Conservation (phyloP, 2,113 vertebrate genomes). For the Nettapus auritus region DNA sequence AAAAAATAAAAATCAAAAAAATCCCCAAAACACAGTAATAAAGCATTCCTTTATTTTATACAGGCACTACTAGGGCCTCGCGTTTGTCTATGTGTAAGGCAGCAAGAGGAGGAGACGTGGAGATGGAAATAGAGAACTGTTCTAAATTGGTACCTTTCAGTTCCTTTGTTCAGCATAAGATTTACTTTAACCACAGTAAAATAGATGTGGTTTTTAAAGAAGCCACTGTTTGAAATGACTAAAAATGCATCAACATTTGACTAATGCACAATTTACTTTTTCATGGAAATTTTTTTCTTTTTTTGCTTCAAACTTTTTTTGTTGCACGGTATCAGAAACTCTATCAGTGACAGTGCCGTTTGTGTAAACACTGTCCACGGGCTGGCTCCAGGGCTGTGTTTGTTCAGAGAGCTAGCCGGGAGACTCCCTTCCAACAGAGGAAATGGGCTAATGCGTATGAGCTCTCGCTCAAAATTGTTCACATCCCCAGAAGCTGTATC, state of each 20-base stretch:
- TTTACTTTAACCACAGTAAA: slow-evolving; percentile 10
- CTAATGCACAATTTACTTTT: not conserved
- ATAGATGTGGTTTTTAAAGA: not conserved
- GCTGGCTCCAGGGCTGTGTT: slow-evolving; percentile 66
- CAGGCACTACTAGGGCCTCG: not conserved
- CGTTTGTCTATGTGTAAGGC: not conserved
- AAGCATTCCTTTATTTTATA: not conserved
- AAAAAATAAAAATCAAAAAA: not conserved
- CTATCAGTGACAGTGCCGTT: slow-evolving; percentile 24
- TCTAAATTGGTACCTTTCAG: slow-evolving; percentile 16
- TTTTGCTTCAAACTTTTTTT: not conserved
- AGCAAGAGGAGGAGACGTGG: not conserved
- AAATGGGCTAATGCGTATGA: slow-evolving; percentile 74
- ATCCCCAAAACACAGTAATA: not conserved
- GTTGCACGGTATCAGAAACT: not conserved
- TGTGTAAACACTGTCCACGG: slow-evolving; percentile 54
- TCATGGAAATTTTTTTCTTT: not conserved
- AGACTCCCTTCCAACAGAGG: slow-evolving; percentile 81
- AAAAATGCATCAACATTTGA: not conserved
- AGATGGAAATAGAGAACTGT: not conserved
- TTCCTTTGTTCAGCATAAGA: slow-evolving; percentile 17
- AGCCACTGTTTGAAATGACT: not conserved
- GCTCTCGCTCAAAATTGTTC: slow-evolving; percentile 72
- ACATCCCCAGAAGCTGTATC: slow-evolving; percentile 78
- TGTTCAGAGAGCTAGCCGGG: slow-evolving; percentile 60